Percentiles rank a stretch among this genome's conserved stretches.
phyloP scores from a whole-genome alignment of 2,113 vertebrate genomes.

The Laticauda colubrina region DNA sequence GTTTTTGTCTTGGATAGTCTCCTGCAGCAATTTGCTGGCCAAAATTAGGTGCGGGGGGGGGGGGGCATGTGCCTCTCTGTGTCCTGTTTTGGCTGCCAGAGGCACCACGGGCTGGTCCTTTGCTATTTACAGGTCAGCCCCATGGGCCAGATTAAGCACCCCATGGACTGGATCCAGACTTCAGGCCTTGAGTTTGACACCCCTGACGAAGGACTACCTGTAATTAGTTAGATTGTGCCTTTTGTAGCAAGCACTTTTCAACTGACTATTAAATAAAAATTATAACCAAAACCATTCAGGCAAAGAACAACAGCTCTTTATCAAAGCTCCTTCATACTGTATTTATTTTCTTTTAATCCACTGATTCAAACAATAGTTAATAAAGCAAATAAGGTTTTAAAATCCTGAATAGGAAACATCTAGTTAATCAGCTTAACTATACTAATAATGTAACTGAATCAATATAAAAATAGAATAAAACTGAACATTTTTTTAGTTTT shows the following conservation, averaged over 20 bases:
- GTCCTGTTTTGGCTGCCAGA: too few species aligned
- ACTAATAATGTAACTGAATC: neutral
- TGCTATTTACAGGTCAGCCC: too few species aligned
- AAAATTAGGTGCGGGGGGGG: too few species aligned
- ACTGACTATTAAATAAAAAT: neutral
- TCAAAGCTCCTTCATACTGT: neutral
- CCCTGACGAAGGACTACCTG: neutral
- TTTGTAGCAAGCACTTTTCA: neutral
- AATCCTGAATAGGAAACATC: neutral
- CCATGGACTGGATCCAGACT: too few species aligned
- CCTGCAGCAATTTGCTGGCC: too few species aligned
- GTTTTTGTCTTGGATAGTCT: too few species aligned
- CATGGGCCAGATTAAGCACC: too few species aligned
- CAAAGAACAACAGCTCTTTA: neutral
- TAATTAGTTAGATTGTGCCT: neutral
- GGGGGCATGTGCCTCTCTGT: too few species aligned
- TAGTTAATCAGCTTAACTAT: neutral
- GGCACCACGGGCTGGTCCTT: too few species aligned
- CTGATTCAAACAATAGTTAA: slow-evolving; percentile 15
- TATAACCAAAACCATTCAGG: neutral
- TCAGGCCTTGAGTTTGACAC: too few species aligned
- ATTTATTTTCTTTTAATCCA: slow-evolving; percentile 1
- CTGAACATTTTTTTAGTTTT: neutral
- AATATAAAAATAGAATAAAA: neutral
- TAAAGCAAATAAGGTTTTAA: slow-evolving; percentile 2